These are phyloP conservation scores for Chaitophorus viminalis DNA, from an alignment of 2,888 invertebrate species.

Conservation along the genomic window DNA sequence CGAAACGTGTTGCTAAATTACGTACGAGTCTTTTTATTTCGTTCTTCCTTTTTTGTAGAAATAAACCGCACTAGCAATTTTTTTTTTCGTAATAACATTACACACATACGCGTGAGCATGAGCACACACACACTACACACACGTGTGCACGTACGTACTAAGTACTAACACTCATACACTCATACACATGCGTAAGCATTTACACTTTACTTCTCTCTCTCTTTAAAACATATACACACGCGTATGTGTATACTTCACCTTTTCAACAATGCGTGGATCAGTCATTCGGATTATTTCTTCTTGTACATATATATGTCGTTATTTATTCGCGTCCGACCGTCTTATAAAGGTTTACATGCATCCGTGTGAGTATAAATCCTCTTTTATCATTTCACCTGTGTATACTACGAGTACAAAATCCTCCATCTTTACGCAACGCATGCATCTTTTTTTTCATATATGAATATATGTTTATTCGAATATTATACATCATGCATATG, in stretches of 20 bases:
- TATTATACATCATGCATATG: background rate
- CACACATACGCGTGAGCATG: background rate
- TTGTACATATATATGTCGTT: background rate
- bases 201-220: no score
- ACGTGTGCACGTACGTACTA: no score
- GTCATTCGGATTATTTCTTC: constrained; percentile 5
- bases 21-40: background rate
- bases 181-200: no score
- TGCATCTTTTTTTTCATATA: background rate
- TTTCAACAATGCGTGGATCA: background rate
- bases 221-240: no score
- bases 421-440: background rate
- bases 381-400: background rate
- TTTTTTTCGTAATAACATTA: background rate
- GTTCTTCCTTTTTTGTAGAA: background rate
- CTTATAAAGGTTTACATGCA: background rate
- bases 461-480: background rate
- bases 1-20: constrained; percentile 41
- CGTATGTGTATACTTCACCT: background rate
- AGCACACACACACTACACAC: background rate
- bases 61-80: background rate
- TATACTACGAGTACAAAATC: background rate
- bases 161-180: no score
- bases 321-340: constrained; percentile 6
- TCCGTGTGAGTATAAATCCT: background rate